Evolutionary conservation across 2,888 invertebrate species (phyloP), one percentile per base, ranked within the genome.

Genomic region (Macrophya annulata): DNA sequence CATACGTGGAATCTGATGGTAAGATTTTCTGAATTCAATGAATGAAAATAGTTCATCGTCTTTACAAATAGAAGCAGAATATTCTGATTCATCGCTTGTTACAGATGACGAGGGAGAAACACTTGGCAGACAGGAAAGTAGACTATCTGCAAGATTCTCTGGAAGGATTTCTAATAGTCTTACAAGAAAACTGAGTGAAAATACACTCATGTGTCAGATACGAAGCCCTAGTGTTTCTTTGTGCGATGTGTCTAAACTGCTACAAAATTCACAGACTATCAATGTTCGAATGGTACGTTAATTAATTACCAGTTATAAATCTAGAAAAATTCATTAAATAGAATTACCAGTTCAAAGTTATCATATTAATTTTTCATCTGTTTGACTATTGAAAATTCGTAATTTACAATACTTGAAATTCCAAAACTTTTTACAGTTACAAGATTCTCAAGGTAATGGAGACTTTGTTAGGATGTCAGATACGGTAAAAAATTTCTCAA

Each of bases 191-290:
- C 72, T 25, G 10, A 83, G 62, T 59, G 5, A 87, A 84, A 74
- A 55, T 72, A 86, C 76, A n/a, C 43, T 77, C 25, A 48, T 79
- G 51, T 88, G 89, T 79, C 45, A 86, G 2, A 86, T 89, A 15
- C 87, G 88, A 88, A 92, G 90, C 85, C 92, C 92, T 9, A 88
- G 89, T 71, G 92, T 93, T 15, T 88, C 91, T 37, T 86, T 93
- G 0, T 91, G 92, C 74, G 92, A 93, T 85, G 92, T 93, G 21
- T 93, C 92, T 10, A 90, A 91, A 55, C 87, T 92, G 17, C 86
- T 93, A 48, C 89, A 89, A 77, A 91, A 92, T 87, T 91, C 91
- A 31, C 93, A 91, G 74, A 90, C 87, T 21, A 87, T 93, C 31
- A 93, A 92, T 68, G 88, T 92, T 37, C 88, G 89, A 85, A 89